Percentiles rank a stretch among this genome's conserved stretches.
Evolutionary conservation across 2,888 invertebrate species (phyloP).

Genomic region (Dryadula phaetusa): DNA sequence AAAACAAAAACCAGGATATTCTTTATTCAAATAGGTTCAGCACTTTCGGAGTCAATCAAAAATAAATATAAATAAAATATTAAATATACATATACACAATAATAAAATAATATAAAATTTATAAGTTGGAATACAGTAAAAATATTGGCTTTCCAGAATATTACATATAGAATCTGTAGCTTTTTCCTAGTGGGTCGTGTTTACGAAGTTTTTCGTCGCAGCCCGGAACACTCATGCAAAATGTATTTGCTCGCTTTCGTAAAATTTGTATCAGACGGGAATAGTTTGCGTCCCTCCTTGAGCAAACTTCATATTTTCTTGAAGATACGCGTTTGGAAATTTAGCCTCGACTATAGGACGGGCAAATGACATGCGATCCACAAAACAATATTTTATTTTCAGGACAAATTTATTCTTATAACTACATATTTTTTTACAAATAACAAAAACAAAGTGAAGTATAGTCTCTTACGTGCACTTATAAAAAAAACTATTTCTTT

Average conservation of each 20-base stretch:
- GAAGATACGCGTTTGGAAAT: conserved; percentile 46
- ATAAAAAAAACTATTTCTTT: too few species aligned
- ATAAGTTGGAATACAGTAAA: background rate
- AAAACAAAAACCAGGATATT: too few species aligned
- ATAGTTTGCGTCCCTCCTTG: conserved; percentile 55
- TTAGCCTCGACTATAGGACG: conserved; percentile 29
- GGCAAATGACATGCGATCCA: conserved; percentile 42
- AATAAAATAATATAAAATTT: background rate
- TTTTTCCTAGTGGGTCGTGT: conserved; percentile 48
- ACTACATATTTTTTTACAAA: background rate
- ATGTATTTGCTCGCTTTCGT: conserved; percentile 67
- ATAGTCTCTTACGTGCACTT: too few species aligned
- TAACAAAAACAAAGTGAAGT: too few species aligned
- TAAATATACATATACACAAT: background rate
- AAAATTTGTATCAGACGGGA: conserved; percentile 60
- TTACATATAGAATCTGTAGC: conserved; percentile 44
- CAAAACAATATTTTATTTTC: conserved; percentile 35
- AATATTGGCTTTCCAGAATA: conserved; percentile 25
- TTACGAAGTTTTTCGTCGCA: conserved; percentile 47
- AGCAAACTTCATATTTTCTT: conserved; percentile 52
- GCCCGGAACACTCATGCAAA: conserved; percentile 71
- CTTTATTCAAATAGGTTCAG: too few species aligned
- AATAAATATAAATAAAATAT: too few species aligned
- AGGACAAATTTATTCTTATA: background rate
- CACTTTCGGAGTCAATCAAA: too few species aligned